Conservation (phyloP, 2,113 vertebrate genomes). For the Turdus rufiventris region DNA sequence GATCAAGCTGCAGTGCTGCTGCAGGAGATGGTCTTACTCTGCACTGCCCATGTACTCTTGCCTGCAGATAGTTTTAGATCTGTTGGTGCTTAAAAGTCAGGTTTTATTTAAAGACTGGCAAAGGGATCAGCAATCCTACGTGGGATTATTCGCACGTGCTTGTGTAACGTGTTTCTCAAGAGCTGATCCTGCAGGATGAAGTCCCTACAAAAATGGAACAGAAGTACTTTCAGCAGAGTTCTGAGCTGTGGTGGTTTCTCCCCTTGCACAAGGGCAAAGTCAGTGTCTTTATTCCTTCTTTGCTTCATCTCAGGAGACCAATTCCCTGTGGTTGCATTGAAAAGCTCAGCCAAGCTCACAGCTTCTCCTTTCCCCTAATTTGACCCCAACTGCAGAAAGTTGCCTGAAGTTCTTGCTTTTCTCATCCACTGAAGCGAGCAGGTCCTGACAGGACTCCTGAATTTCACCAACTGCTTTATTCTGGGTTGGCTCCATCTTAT, state of each 20-base stretch:
- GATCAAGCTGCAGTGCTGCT: background rate
- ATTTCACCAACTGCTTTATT: constrained; percentile 22
- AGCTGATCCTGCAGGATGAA: background rate
- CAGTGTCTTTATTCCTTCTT: background rate
- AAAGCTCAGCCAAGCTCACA: background rate
- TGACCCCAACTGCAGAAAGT: constrained; percentile 45
- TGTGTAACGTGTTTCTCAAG: background rate
- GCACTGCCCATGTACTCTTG: rapidly evolving
- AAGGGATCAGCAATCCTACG: rapidly evolving
- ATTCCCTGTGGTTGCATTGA: background rate
- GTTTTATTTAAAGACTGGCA: background rate
- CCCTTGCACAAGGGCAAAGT: background rate
- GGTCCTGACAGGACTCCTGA: constrained; percentile 35
- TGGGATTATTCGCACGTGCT: background rate
- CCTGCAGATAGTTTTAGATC: background rate
- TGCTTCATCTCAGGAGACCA: background rate
- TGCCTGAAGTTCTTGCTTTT: constrained; percentile 55
- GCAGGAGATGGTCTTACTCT: background rate
- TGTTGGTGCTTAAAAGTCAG: background rate
- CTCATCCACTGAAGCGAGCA: constrained; percentile 15
- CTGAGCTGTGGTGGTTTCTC: background rate
- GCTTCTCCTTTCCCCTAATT: constrained; percentile 43
- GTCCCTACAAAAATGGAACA: background rate
- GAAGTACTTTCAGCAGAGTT: background rate
- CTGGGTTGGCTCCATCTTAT: constrained; percentile 49